Evolutionary conservation across 2,797 vertebrate species (phyloP).

Genomic region (Myotis daubentonii): DNA sequence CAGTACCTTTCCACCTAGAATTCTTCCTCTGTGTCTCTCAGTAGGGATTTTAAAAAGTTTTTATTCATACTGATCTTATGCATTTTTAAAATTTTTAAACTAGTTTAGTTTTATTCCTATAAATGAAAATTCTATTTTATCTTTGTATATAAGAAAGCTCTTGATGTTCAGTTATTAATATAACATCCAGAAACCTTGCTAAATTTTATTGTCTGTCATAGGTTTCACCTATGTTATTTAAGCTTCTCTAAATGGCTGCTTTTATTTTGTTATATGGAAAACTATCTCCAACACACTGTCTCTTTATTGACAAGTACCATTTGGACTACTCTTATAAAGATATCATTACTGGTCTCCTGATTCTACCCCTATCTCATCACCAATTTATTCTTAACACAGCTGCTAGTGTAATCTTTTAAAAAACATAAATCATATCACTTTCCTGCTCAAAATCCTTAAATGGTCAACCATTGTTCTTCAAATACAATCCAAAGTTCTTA

Average conservation of each 20-base stretch:
- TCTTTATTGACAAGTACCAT: background rate
- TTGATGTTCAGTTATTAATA: constrained; percentile 20
- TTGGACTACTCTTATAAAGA: background rate
- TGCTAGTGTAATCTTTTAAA: constrained; percentile 2
- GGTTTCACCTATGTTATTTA: background rate
- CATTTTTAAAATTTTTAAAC: constrained; percentile 9
- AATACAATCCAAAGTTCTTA: background rate
- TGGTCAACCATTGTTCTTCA: background rate
- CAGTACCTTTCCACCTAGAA: background rate
- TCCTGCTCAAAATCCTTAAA: background rate
- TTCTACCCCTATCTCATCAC: background rate
- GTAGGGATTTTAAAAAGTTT: background rate
- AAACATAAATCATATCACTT: background rate
- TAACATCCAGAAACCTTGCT: constrained; percentile 16
- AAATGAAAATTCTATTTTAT: constrained; percentile 2
- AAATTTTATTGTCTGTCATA: background rate
- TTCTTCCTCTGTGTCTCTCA: background rate
- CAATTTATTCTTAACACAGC: background rate
- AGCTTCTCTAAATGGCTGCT: background rate
- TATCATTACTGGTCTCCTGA: background rate
- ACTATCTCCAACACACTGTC: background rate
- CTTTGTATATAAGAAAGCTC: background rate
- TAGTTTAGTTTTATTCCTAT: constrained; percentile 16
- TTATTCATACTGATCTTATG: background rate
- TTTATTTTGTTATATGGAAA: background rate